phyloP scores from a whole-genome alignment of 2,888 invertebrate genomes.

The Cerastoderma edule region DNA sequence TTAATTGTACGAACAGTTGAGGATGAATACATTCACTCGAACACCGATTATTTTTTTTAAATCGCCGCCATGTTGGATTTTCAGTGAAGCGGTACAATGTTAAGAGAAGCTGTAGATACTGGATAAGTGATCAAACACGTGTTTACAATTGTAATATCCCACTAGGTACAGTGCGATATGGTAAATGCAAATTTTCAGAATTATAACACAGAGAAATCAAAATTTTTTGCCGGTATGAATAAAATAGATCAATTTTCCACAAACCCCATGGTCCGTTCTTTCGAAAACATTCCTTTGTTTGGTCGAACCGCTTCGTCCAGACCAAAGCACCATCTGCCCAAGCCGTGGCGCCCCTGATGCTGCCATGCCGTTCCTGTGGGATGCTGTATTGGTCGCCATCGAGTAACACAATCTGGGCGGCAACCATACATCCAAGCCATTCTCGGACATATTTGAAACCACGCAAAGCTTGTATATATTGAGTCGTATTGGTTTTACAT shows the following conservation, averaged over 20 bases:
- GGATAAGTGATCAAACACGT: background rate
- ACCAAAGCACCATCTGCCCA: background rate
- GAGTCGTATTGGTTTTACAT: too few species aligned
- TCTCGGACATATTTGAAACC: background rate
- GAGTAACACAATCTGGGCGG: background rate
- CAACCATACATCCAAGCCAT: conserved; percentile 12
- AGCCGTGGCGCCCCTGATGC: background rate
- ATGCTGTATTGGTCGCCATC: background rate
- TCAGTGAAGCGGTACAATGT: background rate
- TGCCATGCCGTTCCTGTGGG: background rate
- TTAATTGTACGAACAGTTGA: too few species aligned
- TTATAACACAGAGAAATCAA: background rate
- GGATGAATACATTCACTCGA: too few species aligned
- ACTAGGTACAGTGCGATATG: background rate
- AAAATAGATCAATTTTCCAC: background rate
- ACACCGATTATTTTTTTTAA: too few species aligned
- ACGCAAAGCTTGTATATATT: too few species aligned
- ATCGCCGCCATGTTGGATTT: too few species aligned
- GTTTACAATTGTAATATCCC: background rate
- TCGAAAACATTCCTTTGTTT: conserved; percentile 5
- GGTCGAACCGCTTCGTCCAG: background rate
- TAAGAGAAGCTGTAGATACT: background rate
- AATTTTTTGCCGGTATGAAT: background rate
- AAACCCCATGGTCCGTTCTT: conserved; percentile 6
- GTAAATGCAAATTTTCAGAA: background rate